Base-by-base conservation (phyloP, 1,140 invertebrate genomes). In the Drosophila biarmipes region DNA sequence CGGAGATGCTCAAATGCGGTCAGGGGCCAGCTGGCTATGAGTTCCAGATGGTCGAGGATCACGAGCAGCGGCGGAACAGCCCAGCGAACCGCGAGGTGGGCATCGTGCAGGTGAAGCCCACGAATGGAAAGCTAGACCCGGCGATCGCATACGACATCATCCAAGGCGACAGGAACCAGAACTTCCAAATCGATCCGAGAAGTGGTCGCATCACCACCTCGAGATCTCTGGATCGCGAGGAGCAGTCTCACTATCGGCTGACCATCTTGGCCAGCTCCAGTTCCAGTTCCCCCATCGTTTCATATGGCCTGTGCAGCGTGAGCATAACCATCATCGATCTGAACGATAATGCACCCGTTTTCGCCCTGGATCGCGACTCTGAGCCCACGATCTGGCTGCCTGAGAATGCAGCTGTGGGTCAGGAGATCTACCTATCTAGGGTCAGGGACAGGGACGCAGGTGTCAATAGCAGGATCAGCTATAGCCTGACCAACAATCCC, bases 321-420 rank as follows among this genome's bases (percentile, higher is more conserved):
- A 96, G 96, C 68, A 95, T 99, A 40, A 95, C 95, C 0, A 93
- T 99, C 0, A 92, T 96, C n/a, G 98, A 99, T 92, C 93, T 98
- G 4, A 99, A 99, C 91, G 98, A 99, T 92, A 98, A 98, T 92
- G 94, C 95, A 37, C 98, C 98, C 0, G 93, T 94, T 54, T 99
- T 99, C 91, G 93, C 95, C 10, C 94, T 95, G 71, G 95, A 95
- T 42, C 95, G 95, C 61, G 95, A 97, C 68, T 59, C 95, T 66
- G 95, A 96, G 84, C 45, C 62, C 10, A 52, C 62, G 1, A 95
- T 97, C 19, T 93, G 93, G 45, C 92, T 98, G 12, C 93, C 95
- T 12, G 98, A 99, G 93, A 97, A 98, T 91, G 96, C 96, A 45
- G 97, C 97, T 5, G 96, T 98, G 6, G 98, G 98, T 0, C 96